Base-by-base conservation (phyloP, 2,797 vertebrate species). In the Macropus fuliginosus region DNA sequence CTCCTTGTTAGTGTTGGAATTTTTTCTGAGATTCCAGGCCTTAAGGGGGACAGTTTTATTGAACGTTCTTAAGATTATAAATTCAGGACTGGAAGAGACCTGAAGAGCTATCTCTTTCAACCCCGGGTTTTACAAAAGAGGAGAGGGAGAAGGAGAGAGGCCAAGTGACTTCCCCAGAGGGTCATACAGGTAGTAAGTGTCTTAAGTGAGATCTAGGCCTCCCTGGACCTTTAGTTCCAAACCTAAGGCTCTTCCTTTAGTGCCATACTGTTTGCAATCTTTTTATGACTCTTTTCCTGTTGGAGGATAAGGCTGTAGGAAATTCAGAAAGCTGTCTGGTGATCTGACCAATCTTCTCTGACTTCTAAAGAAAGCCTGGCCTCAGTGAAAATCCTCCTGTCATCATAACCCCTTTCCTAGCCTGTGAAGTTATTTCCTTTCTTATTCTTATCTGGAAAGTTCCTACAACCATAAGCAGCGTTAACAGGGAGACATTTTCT, bases 1-100 rank as follows among this genome's bases (percentile, higher is more conserved):
- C 97, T 98, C 97, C 96, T 98, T 97, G 98, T 97, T 96, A 97
- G 97, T 97, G 96, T 13, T 92, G 46, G 54, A 91, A 50, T 16
- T 34, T 29, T 10, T 28, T 11, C 50, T 91, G 90, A 94, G 97
- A 87, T 94, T 95, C 89, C 94, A 91, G 95, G 91, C 91, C 46
- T 31, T 57, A 55, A 52, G 40, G 90, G 96, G 54, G 56, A 92
- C 66, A 55, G 93, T 94, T 81, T 81, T 81, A 81, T 81, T 40
- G 66, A 9, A 81, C 24, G 66, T 81, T 46, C 66, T 81, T 74
- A 74, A 16, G 18, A 40, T 40, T n/a, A 40, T 74, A 74, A 74
- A 40, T 74, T 81, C 66, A 24, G n/a, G 3, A 10, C 18, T 46
- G 40, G 18, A 46, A 81, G 66, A 18, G 66, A 46, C 66, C n/a